Evolutionary conservation across 1,140 invertebrate species (phyloP).

Genomic region (Heliconius congener): DNA sequence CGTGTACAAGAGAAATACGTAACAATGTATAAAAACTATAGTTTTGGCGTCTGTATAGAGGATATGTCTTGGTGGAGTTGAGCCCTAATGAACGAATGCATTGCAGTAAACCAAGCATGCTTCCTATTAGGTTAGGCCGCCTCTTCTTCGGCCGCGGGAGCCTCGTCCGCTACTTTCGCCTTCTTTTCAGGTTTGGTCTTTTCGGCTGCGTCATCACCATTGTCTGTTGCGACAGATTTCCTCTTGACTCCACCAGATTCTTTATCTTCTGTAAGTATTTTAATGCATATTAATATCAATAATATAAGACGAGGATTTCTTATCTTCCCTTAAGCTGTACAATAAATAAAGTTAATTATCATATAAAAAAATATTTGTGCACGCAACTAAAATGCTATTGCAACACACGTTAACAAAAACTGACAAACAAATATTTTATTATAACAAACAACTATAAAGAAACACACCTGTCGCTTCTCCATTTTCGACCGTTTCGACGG

Average conservation of each 20-base stretch:
- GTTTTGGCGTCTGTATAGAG: constrained; percentile 58
- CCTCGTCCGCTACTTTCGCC: constrained; percentile 85
- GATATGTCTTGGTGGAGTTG: constrained; percentile 66
- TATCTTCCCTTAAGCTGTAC: no score
- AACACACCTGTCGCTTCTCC: constrained; percentile 82
- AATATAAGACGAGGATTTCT: background rate
- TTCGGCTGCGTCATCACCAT: constrained; percentile 78
- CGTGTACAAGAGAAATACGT: constrained; percentile 54
- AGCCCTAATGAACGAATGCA: constrained; percentile 74
- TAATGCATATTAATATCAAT: background rate
- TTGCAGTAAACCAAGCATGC: constrained; percentile 76
- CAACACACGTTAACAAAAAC: background rate
- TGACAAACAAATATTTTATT: background rate
- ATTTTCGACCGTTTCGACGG: constrained; percentile 83
- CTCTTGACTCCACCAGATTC: constrained; percentile 84
- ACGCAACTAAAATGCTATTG: background rate
- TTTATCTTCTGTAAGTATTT: constrained; percentile 64
- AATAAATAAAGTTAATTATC: no score
- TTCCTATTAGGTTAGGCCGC: constrained; percentile 80
- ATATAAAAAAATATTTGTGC: background rate
- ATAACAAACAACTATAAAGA: background rate
- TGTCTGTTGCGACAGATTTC: constrained; percentile 85
- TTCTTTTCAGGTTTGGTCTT: constrained; percentile 87
- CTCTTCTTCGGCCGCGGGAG: constrained; percentile 83
- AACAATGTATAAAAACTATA: constrained; percentile 71